Evolutionary conservation across 2,888 invertebrate species (phyloP).

Genomic region (Mamestra brassicae): DNA sequence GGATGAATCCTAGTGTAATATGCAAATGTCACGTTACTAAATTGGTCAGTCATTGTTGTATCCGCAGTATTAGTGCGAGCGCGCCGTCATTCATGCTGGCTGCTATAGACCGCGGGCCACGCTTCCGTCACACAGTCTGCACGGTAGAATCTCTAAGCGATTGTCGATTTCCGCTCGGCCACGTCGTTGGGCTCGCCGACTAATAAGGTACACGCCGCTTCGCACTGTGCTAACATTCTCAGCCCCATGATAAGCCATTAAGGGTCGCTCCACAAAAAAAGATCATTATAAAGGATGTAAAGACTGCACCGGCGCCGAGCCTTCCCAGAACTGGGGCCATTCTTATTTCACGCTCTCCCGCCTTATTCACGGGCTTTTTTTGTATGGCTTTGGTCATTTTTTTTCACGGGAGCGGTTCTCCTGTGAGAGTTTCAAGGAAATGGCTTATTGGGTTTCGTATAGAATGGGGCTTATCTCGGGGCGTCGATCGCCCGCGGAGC

Average conservation of each 20-base stretch:
- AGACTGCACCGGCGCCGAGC: conserved; percentile 88
- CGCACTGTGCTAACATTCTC: conserved; percentile 78
- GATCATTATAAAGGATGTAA: conserved; percentile 89
- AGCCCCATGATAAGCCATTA: conserved; percentile 87
- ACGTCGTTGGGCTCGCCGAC: conserved; percentile 48
- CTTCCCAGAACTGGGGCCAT: conserved; percentile 89
- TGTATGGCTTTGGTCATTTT: conserved; percentile 84
- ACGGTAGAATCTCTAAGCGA: conserved; percentile 70
- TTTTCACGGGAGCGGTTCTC: conserved; percentile 87
- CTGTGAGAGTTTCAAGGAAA: conserved; percentile 89
- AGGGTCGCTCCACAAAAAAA: conserved; percentile 87
- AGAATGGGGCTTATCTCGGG: conserved; percentile 85
- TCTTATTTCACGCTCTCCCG: conserved; percentile 90
- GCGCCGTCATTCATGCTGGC: conserved; percentile 75
- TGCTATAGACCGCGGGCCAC: conserved; percentile 65
- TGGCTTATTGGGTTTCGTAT: conserved; percentile 89
- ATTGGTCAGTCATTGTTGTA: conserved; percentile 78
- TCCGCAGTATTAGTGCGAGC: conserved; percentile 72
- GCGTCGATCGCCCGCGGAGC: conserved; percentile 80
- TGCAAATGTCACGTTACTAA: conserved; percentile 77
- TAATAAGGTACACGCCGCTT: conserved; percentile 66
- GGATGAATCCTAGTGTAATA: conserved; percentile 75
- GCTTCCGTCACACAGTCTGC: conserved; percentile 74
- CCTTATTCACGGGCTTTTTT: conserved; percentile 88
- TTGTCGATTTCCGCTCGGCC: conserved; percentile 72